Percentiles rank a stretch among this genome's conserved stretches.
Conservation (phyloP, 2,113 vertebrate species). For the Coturnix japonica region DNA sequence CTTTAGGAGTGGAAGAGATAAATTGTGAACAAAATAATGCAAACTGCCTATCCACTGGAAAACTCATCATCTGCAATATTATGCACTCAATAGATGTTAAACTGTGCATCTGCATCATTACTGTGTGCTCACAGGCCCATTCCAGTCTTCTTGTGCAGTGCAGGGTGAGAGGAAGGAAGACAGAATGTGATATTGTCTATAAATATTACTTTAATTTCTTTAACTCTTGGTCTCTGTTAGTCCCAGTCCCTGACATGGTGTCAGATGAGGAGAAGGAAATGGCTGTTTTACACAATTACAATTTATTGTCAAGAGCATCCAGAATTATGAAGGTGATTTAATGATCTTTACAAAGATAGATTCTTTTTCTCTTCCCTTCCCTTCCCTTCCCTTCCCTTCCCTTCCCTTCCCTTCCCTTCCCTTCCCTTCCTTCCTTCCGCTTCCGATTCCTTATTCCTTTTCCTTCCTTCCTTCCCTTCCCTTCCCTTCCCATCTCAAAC, state of each 20-base stretch:
- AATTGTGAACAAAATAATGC: not conserved
- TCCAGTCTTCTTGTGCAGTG: not conserved
- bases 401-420: too few relatives aligned
- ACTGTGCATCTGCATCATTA: not conserved
- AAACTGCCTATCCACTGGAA: not conserved
- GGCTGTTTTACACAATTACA: not conserved
- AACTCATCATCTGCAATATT: not conserved
- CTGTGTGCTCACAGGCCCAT: not conserved
- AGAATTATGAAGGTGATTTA: not conserved
- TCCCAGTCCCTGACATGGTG: not conserved
- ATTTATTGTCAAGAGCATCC: not conserved
- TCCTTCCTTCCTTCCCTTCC: too few relatives aligned
- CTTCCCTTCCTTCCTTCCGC: too few relatives aligned
- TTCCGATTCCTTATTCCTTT: too few relatives aligned
- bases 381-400: too few relatives aligned
- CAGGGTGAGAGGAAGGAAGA: not conserved
- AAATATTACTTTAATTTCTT: not conserved
- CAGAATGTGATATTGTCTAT: not conserved
- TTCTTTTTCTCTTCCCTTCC: too few relatives aligned
- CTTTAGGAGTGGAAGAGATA: not conserved
- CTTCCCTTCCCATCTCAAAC: accelerated
- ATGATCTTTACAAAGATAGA: not conserved
- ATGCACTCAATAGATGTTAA: not conserved
- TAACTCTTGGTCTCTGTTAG: not conserved
- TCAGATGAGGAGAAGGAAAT: not conserved